A percentile compares a stretch with the other conserved stretches of the same genome.
Conservation (phyloP, 1,140 invertebrate genomes). For the Lineus longissimus region DNA sequence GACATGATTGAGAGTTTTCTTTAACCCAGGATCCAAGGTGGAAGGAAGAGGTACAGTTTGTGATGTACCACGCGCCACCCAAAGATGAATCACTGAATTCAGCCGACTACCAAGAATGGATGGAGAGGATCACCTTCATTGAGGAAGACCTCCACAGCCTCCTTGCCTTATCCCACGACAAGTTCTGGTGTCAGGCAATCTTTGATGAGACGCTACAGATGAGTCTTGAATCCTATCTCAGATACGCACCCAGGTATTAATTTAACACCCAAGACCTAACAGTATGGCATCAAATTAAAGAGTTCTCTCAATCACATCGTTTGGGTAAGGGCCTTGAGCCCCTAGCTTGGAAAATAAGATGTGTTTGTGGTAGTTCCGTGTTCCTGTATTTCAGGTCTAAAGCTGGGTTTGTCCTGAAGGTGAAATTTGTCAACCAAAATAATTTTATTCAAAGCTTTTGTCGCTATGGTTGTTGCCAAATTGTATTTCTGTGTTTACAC, state of each 20-base stretch:
- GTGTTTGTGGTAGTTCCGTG: neutral
- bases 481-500: neutral
- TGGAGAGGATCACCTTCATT: slow-evolving; percentile 58
- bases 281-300: neutral
- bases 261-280: neutral
- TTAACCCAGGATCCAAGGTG: slow-evolving; percentile 42
- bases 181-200: slow-evolving; percentile 79
- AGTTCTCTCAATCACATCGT: neutral
- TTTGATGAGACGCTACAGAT: slow-evolving; percentile 66
- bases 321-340: neutral
- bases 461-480: neutral
- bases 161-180: slow-evolving; percentile 58
- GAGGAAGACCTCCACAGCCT: slow-evolving; percentile 60
- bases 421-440: no score
- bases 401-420: neutral
- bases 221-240: slow-evolving; percentile 67
- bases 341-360: neutral
- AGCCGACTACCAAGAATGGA: slow-evolving; percentile 56
- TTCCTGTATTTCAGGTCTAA: neutral
- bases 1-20: no score
- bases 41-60: slow-evolving; percentile 38
- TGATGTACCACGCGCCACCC: slow-evolving; percentile 39
- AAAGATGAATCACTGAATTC: slow-evolving; percentile 19
- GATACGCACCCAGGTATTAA: slow-evolving; percentile 64
- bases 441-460: neutral